Percentiles rank a stretch among this genome's conserved stretches.
Conservation (phyloP, 2,113 vertebrate species). For the Sylvilagus bachmani region DNA sequence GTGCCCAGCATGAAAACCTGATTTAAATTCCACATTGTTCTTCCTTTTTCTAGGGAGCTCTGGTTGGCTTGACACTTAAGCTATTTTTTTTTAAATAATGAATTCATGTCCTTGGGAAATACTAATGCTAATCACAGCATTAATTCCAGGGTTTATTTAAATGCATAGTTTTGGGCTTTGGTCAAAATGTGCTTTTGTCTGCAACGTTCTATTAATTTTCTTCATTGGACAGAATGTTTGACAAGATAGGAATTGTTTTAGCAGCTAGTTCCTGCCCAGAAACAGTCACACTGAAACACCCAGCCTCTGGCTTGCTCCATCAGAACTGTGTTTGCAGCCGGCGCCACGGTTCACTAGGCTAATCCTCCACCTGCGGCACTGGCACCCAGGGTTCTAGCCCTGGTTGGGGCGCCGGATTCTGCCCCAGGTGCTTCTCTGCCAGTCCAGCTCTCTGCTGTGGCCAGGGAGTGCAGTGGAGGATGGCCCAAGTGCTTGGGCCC, state of each 20-base stretch:
- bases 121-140: slow-evolving; percentile 72
- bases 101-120: slow-evolving; percentile 76
- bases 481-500: too few species aligned
- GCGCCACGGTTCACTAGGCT: too few species aligned
- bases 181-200: slow-evolving; percentile 78
- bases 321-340: too few species aligned
- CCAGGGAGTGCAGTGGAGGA: too few species aligned
- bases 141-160: slow-evolving; percentile 73
- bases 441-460: too few species aligned
- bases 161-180: slow-evolving; percentile 54
- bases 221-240: slow-evolving; percentile 71
- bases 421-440: too few species aligned
- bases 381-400: too few species aligned
- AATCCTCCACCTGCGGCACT: too few species aligned
- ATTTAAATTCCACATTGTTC: slow-evolving; percentile 56
- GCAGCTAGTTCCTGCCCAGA: slow-evolving; percentile 29
- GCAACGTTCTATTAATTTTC: slow-evolving; percentile 72
- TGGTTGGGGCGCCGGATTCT: too few species aligned
- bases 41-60: background rate
- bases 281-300: slow-evolving; percentile 60
- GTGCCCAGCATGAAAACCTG: background rate
- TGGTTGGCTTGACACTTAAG: slow-evolving; percentile 26
- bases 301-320: background rate
- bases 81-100: background rate
- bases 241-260: slow-evolving; percentile 78